Percentiles rank a stretch among this genome's conserved stretches.
phyloP scores from a whole-genome alignment of 92 coral and sea anemone species.

The Nematostella vectensis region DNA sequence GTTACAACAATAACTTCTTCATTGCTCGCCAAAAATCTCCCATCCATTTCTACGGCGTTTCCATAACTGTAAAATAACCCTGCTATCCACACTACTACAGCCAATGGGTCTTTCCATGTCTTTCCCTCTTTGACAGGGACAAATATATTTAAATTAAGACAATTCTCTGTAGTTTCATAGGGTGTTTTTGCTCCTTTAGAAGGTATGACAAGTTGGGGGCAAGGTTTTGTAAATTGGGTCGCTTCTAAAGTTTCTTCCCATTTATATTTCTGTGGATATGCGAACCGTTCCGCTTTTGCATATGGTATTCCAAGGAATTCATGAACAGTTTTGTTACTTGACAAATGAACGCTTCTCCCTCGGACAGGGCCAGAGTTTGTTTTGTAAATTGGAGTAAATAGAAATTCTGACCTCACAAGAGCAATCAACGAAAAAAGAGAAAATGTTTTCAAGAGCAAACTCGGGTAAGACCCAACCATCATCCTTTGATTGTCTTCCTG shows the following conservation, averaged over 20 bases:
- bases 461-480: no score
- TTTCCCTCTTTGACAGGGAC: constrained; percentile 10
- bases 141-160: constrained; percentile 34
- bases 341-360: constrained; percentile 18
- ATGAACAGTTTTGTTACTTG: constrained; percentile 20
- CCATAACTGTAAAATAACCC: constrained; percentile 40
- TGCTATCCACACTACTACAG: constrained; percentile 50
- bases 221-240: constrained; percentile 15
- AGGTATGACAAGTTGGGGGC: constrained; percentile 28
- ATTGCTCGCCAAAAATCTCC: constrained; percentile 25
- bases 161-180: constrained; percentile 29
- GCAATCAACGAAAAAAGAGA: no score
- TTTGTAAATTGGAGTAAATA: constrained; percentile 9
- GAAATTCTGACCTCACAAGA: no score
- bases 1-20: constrained; percentile 49
- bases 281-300: constrained; percentile 38
- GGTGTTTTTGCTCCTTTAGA: constrained; percentile 13
- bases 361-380: constrained; percentile 44
- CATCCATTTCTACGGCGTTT: constrained; percentile 12
- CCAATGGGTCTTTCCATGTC: not conserved
- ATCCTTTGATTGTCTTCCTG: no score
- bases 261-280: constrained; percentile 15
- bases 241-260: constrained; percentile 34
- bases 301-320: constrained; percentile 56
- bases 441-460: no score